These are phyloP conservation scores for Megamerina dolium DNA, from an alignment of 2,888 invertebrate genomes.

Conservation along the genomic window DNA sequence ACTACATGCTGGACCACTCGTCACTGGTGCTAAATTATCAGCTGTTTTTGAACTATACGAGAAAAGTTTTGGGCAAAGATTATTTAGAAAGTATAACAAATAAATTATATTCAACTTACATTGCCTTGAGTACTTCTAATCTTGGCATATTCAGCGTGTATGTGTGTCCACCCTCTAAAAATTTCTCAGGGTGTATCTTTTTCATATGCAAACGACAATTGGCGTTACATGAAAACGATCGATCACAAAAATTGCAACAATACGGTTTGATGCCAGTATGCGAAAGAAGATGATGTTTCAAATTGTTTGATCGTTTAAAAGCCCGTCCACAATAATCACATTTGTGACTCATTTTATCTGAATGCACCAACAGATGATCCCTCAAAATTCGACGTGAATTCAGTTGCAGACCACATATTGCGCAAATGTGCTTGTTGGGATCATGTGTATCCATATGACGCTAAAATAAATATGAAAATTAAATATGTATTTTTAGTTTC, in stretches of 20 bases:
- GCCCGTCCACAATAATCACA: slow-evolving; percentile 44
- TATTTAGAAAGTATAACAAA: no score
- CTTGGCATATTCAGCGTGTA: slow-evolving; percentile 47
- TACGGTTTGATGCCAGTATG: slow-evolving; percentile 48
- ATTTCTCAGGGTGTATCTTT: slow-evolving; percentile 46
- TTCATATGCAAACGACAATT: slow-evolving; percentile 49
- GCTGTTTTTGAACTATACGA: no score
- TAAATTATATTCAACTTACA: no score
- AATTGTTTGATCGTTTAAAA: slow-evolving; percentile 47
- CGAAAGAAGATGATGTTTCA: slow-evolving; percentile 47
- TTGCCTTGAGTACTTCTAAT: slow-evolving; percentile 43
- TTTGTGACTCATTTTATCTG: slow-evolving; percentile 44
- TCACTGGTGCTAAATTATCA: no score
- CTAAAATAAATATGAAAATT: no score
- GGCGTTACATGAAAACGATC: slow-evolving; percentile 48
- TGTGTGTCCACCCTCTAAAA: slow-evolving; percentile 38
- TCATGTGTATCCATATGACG: slow-evolving; percentile 43
- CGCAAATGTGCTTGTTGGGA: slow-evolving; percentile 42
- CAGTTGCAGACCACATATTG: slow-evolving; percentile 40
- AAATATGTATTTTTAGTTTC: neutral
- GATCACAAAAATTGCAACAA: slow-evolving; percentile 48
- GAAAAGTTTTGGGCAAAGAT: no score
- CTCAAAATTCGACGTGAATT: slow-evolving; percentile 40
- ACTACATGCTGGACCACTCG: no score
- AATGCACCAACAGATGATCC: slow-evolving; percentile 42